Percentiles rank a stretch among this genome's conserved stretches.
These are phyloP conservation scores for Mus minutoides DNA, from an alignment of 2,797 vertebrate species.

Conservation along the genomic window DNA sequence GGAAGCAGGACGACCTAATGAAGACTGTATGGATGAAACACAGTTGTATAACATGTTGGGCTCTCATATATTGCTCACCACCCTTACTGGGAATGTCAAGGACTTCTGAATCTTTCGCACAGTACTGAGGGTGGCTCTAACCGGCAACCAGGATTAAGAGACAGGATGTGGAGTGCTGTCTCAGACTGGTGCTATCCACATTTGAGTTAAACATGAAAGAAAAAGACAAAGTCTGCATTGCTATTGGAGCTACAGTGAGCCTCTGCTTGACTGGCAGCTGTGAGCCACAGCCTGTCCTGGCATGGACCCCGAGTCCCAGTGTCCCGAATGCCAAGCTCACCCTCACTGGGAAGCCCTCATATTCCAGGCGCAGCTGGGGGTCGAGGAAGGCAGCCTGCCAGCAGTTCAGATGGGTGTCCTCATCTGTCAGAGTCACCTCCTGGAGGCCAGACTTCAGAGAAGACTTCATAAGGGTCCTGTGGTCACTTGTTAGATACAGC, in stretches of 20 bases:
- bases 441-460: conserved; percentile 92
- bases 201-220: not conserved
- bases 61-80: not conserved
- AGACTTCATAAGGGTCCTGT: conserved; percentile 89
- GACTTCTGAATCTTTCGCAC: not conserved
- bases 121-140: not conserved
- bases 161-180: not conserved
- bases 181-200: fast-evolving
- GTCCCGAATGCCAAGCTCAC: conserved; percentile 84
- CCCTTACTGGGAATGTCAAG: not conserved
- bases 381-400: conserved; percentile 92
- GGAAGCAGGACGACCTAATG: not conserved
- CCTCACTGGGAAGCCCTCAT: conserved; percentile 91
- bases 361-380: conserved; percentile 93
- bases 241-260: too few relatives aligned
- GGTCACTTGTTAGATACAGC: conserved; percentile 94
- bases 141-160: not conserved
- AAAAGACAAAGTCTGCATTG: not conserved
- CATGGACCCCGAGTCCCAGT: not conserved
- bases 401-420: conserved; percentile 88
- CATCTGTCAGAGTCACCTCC: conserved; percentile 90
- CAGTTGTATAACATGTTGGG: not conserved
- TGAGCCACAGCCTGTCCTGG: fast-evolving
- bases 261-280: fast-evolving
- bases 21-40: too few relatives aligned